Percentiles rank a stretch among this genome's conserved stretches.
phyloP scores from a whole-genome alignment of 2,113 vertebrate species.

The Cricetomys ansorgei region DNA sequence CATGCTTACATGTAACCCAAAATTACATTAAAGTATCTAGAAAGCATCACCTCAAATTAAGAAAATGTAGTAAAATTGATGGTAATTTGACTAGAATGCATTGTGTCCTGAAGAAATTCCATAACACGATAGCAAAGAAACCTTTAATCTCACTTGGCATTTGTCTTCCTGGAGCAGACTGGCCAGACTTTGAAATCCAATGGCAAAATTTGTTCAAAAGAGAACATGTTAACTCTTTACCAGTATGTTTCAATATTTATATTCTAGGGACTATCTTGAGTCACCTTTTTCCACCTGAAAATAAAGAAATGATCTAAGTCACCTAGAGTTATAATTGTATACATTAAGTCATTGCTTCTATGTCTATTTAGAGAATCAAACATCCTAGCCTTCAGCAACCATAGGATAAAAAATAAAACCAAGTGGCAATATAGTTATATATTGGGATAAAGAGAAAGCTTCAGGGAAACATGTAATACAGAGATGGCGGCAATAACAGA shows the following conservation, averaged over 20 bases:
- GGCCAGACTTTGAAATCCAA: neutral
- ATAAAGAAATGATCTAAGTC: neutral
- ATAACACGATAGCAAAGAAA: fast-evolving
- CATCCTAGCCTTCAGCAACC: neutral
- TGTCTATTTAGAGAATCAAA: neutral
- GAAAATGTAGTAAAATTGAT: neutral
- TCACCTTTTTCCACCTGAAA: neutral
- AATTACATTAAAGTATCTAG: neutral
- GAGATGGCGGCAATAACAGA: neutral
- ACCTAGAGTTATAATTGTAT: neutral
- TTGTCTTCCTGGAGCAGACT: neutral
- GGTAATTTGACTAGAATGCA: neutral
- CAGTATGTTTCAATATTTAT: neutral
- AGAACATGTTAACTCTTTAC: too few species aligned
- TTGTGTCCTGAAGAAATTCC: neutral
- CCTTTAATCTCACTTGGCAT: neutral
- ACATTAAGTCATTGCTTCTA: neutral
- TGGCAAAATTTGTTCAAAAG: neutral
- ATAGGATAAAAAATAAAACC: neutral
- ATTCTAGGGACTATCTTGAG: fast-evolving
- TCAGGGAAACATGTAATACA: neutral
- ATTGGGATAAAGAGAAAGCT: neutral
- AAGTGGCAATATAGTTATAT: neutral
- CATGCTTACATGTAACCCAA: neutral
- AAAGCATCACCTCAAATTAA: neutral